phyloP scores from a whole-genome alignment of 2,888 invertebrate species.

The Heliconius hortense region DNA sequence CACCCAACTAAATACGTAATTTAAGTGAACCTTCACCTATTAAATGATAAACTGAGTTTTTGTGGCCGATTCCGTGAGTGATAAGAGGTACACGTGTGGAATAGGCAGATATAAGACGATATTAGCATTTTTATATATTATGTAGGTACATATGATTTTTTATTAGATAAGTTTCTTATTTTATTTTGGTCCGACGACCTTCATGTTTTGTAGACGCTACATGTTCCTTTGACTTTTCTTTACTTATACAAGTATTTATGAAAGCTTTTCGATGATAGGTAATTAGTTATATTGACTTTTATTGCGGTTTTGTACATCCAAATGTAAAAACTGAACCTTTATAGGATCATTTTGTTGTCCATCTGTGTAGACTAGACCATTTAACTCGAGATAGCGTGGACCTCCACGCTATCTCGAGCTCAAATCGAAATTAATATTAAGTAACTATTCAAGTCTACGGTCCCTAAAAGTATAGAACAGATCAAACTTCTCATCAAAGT shows the following conservation, averaged over 20 bases:
- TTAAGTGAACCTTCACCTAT: conserved; percentile 21
- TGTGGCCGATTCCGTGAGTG: conserved; percentile 10
- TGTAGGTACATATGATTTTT: not conserved
- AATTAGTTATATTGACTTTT: not conserved
- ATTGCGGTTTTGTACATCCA: not conserved
- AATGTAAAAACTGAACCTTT: too few species aligned
- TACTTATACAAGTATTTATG: not conserved
- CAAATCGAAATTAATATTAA: too few species aligned
- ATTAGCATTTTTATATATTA: not conserved
- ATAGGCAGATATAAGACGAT: not conserved
- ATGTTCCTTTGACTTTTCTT: not conserved
- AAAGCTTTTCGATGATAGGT: not conserved
- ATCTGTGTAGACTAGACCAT: too few species aligned
- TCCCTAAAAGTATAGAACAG: too few species aligned
- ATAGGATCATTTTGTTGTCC: too few species aligned
- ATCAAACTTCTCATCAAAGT: too few species aligned
- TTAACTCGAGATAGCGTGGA: too few species aligned
- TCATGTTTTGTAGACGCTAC: not conserved
- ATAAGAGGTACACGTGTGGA: conserved; percentile 15
- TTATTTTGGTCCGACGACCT: not conserved
- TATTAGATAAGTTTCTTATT: not conserved
- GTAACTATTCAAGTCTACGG: too few species aligned
- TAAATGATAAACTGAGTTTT: conserved; percentile 15
- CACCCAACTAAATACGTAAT: conserved; percentile 5
- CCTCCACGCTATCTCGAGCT: too few species aligned